Conservation (phyloP, 2,797 vertebrate genomes). For the Chelonia mydas region DNA sequence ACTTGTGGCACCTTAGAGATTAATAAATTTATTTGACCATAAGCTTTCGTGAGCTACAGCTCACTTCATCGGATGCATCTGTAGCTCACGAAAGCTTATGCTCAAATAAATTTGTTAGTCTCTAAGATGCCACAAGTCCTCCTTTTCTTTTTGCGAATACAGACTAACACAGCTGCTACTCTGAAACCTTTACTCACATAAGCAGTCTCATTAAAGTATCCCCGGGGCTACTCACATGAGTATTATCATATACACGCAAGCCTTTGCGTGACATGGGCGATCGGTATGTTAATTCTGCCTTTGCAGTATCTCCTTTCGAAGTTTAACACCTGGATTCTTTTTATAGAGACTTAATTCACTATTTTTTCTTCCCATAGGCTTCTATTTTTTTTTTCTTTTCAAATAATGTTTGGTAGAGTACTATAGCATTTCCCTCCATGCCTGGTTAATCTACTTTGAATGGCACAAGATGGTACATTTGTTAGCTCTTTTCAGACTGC, state of each 20-base stretch:
- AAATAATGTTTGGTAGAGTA: background rate
- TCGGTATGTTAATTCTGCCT: background rate
- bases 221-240: background rate
- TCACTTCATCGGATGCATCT: too few relatives aligned
- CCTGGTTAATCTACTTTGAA: background rate
- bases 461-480: background rate
- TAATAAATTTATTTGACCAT: too few relatives aligned
- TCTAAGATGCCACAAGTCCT: too few relatives aligned
- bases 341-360: constrained; percentile 39
- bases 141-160: too few relatives aligned
- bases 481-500: constrained; percentile 31
- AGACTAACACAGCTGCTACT: too few relatives aligned
- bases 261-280: background rate
- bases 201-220: constrained; percentile 18
- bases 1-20: too few relatives aligned
- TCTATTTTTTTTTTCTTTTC: background rate
- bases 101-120: too few relatives aligned
- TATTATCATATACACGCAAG: background rate
- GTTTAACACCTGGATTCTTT: constrained; percentile 25
- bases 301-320: constrained; percentile 13
- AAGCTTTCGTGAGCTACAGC: too few relatives aligned
- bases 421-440: background rate
- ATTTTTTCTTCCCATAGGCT: background rate
- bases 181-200: background rate
- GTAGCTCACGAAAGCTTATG: too few relatives aligned